Percentiles rank a stretch among this genome's conserved stretches.
phyloP scores from a whole-genome alignment of 2,888 invertebrate genomes.

The Agrilus biguttatus region DNA sequence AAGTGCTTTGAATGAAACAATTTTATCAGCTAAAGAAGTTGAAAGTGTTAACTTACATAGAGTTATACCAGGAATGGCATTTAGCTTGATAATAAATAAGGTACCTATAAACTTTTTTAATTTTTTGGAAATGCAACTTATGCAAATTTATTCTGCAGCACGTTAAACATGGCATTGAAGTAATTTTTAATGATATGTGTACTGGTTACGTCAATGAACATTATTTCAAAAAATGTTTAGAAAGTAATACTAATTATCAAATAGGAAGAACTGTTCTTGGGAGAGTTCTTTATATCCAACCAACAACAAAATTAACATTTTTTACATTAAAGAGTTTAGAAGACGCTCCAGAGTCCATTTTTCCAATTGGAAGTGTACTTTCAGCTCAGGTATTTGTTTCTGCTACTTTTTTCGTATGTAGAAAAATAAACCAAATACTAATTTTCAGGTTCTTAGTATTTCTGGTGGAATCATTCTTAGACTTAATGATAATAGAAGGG shows the following conservation, averaged over 20 bases:
- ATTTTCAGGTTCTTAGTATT: slow-evolving; percentile 16
- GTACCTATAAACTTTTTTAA: slow-evolving; percentile 21
- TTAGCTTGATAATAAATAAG: slow-evolving; percentile 39
- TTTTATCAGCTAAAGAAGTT: slow-evolving; percentile 17
- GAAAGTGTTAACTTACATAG: slow-evolving; percentile 20
- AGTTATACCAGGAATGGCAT: slow-evolving; percentile 36
- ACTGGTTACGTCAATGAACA: slow-evolving; percentile 39
- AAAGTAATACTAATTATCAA: slow-evolving; percentile 24
- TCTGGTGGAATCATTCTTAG: slow-evolving; percentile 20
- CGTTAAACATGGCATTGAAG: slow-evolving; percentile 38
- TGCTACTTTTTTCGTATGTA: neutral
- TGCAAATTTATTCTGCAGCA: slow-evolving; percentile 22
- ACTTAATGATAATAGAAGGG: slow-evolving; percentile 18
- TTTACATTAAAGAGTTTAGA: slow-evolving; percentile 34
- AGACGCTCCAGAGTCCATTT: slow-evolving; percentile 22
- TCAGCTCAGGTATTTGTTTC: slow-evolving; percentile 27
- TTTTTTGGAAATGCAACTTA: slow-evolving; percentile 1
- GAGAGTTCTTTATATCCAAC: slow-evolving; percentile 52
- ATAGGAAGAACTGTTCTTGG: slow-evolving; percentile 39
- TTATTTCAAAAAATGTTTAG: slow-evolving; percentile 26
- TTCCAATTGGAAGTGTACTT: slow-evolving; percentile 42
- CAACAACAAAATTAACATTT: slow-evolving; percentile 51
- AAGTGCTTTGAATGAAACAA: slow-evolving; percentile 26
- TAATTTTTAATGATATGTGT: slow-evolving; percentile 33
- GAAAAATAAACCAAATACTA: slow-evolving; percentile 12